Conservation (phyloP, 2,113 vertebrate species). For the Paracanthobrama guichenoti region DNA sequence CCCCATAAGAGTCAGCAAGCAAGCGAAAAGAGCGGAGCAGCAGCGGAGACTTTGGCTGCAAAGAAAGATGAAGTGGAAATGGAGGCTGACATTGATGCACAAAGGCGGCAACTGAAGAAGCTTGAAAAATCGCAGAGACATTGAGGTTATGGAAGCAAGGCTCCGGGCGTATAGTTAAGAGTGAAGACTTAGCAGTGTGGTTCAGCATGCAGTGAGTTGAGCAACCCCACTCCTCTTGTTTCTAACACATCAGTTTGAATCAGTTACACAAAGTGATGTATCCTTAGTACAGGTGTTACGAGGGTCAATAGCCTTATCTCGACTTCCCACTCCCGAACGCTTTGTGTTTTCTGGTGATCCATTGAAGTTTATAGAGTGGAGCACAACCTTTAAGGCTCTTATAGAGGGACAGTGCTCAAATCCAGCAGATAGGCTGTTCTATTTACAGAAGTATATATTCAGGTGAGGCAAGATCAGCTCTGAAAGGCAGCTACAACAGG, state of each 20-base stretch:
- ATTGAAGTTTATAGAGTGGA: constrained; percentile 48
- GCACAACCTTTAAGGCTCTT: constrained; percentile 36
- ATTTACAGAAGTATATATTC: constrained; percentile 41
- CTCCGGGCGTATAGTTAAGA: no score
- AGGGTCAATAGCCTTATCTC: constrained; percentile 20
- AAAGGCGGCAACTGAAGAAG: no score
- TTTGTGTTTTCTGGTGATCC: constrained; percentile 37
- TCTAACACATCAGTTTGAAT: not conserved
- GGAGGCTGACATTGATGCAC: no score
- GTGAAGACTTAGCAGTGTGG: not conserved
- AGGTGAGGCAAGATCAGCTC: not conserved
- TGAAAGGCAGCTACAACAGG: no score
- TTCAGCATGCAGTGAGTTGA: not conserved
- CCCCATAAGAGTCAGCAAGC: not conserved
- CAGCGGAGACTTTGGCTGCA: not conserved
- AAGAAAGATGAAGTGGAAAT: no score
- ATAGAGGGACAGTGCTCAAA: constrained; percentile 24
- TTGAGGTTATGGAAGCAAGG: no score
- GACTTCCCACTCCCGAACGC: constrained; percentile 38
- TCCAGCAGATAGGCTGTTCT: constrained; percentile 41
- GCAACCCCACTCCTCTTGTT: not conserved
- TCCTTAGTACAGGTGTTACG: not conserved
- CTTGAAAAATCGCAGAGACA: no score
- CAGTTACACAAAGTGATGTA: not conserved
- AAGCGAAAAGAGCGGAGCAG: constrained; percentile 2